These are phyloP conservation scores for Goniozus legneri DNA, from an alignment of 1,140 invertebrate genomes.

Conservation along the genomic window DNA sequence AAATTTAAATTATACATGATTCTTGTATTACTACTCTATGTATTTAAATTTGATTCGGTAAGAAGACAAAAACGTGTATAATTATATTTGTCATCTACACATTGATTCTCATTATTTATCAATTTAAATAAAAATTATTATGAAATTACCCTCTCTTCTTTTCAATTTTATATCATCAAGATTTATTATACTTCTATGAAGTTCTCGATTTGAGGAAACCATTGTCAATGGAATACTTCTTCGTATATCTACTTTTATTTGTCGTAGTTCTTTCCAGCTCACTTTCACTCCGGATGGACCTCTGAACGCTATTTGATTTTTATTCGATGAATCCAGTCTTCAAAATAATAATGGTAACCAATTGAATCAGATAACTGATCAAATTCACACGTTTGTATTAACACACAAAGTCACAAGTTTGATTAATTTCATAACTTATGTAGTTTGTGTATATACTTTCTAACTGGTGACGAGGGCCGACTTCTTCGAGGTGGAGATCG, in stretches of 20 bases:
- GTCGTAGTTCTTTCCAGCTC: conserved; percentile 19
- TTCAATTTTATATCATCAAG: conserved; percentile 29
- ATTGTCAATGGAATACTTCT: conserved; percentile 20
- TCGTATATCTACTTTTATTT: conserved; percentile 34
- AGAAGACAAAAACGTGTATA: no score
- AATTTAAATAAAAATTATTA: conserved; percentile 5
- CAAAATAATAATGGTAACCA: not conserved
- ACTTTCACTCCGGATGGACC: conserved; percentile 23
- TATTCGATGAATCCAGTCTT: conserved; percentile 22
- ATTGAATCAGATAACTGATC: conserved; percentile 4
- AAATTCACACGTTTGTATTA: not conserved
- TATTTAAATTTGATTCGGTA: no score
- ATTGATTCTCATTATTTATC: no score
- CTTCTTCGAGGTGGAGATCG: conserved; percentile 14
- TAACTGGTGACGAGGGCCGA: not conserved
- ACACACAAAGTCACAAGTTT: no score
- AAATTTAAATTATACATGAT: no score
- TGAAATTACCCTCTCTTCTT: conserved; percentile 32
- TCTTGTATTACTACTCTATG: no score
- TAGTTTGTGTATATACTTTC: conserved; percentile 6
- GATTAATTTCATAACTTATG: not conserved
- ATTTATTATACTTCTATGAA: conserved; percentile 24
- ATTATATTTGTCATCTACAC: no score
- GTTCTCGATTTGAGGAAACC: not conserved
- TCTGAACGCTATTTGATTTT: conserved; percentile 22